These are phyloP conservation scores for Anastrepha ludens DNA, from an alignment of 1,140 invertebrate genomes.

Conservation along the genomic window DNA sequence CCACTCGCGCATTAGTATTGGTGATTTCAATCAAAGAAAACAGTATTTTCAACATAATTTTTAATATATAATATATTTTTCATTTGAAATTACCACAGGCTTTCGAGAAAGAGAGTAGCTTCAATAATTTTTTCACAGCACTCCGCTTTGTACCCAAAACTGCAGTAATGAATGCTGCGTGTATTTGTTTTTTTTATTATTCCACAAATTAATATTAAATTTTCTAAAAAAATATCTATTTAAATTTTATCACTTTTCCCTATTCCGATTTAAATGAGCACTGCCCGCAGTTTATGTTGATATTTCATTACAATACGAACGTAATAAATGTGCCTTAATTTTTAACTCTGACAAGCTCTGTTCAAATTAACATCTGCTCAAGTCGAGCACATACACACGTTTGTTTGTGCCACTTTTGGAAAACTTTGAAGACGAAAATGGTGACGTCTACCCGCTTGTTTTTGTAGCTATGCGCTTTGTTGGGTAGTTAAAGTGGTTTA, in stretches of 20 bases:
- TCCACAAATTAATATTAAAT: no score
- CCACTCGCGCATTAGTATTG: no score
- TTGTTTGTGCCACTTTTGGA: neutral
- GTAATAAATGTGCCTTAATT: neutral
- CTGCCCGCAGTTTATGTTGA: neutral
- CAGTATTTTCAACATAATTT: no score
- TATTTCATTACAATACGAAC: neutral
- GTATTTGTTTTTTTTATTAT: no score
- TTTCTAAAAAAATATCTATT: neutral
- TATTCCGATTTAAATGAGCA: neutral
- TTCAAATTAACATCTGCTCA: slow-evolving; percentile 2
- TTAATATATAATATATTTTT: no score
- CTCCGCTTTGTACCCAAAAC: no score
- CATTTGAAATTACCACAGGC: no score
- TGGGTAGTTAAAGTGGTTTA: neutral
- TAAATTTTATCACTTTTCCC: neutral
- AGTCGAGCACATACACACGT: neutral
- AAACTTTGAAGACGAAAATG: neutral
- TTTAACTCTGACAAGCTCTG: neutral
- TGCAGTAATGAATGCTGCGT: no score
- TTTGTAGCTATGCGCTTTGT: neutral
- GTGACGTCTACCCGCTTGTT: neutral
- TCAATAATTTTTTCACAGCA: no score
- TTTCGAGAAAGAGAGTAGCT: no score
- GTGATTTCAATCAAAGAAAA: no score